A percentile compares a stretch with the other conserved stretches of the same genome.
These are phyloP conservation scores for Micrasema longulum DNA, from an alignment of 1,140 invertebrate genomes.

Conservation along the genomic window DNA sequence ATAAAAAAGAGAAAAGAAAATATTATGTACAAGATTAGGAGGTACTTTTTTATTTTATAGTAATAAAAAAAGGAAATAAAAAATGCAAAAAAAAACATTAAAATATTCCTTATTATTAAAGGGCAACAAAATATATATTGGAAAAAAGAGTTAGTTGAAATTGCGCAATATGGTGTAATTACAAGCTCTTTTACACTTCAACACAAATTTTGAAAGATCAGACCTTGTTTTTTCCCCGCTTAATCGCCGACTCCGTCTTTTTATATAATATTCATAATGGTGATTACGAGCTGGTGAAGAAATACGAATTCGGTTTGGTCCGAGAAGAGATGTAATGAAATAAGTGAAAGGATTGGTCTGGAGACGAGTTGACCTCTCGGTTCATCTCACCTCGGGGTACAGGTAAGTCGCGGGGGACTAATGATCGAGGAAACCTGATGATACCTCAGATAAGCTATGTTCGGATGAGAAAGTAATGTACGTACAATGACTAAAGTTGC, in stretches of 20 bases:
- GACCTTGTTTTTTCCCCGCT: no score
- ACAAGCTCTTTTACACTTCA: no score
- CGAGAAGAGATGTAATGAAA: neutral
- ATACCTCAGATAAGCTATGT: constrained; percentile 1
- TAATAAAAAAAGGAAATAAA: no score
- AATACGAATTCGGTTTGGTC: neutral
- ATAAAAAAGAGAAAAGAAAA: no score
- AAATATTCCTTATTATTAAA: no score
- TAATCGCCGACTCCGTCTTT: neutral
- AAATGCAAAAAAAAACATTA: no score
- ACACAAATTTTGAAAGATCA: no score
- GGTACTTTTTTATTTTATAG: no score
- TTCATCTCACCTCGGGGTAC: constrained; percentile 9
- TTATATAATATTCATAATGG: constrained; percentile 3
- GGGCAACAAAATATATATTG: no score
- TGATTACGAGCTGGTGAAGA: constrained; percentile 10
- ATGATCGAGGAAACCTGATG: constrained; percentile 26
- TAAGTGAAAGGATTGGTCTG: constrained; percentile 30
- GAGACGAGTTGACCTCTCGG: constrained; percentile 28
- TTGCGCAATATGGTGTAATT: neutral
- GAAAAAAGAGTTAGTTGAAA: no score
- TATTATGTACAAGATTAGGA: no score
- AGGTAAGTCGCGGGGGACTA: neutral
- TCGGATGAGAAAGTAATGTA: constrained; percentile 24
- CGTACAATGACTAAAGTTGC: constrained; percentile 1